These are phyloP conservation scores for Apodemus sylvaticus DNA, from an alignment of 2,113 vertebrate genomes.

Conservation along the genomic window DNA sequence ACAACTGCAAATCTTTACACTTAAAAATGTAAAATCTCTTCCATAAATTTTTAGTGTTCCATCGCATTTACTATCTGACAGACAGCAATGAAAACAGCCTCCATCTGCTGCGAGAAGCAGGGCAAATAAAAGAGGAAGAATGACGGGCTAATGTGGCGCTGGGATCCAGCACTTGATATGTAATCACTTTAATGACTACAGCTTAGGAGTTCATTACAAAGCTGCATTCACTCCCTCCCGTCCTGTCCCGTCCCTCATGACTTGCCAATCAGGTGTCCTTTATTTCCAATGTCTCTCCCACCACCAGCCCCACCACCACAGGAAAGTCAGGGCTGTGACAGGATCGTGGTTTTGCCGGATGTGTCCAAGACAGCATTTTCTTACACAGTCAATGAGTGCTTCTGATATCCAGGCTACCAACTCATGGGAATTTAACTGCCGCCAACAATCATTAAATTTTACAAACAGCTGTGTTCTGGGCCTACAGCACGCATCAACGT, in stretches of 20 bases:
- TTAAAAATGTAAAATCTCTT: not conserved
- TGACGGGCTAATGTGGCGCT: not conserved
- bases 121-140: not conserved
- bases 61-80: not conserved
- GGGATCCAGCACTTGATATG: not conserved
- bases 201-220: not conserved
- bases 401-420: slow-evolving; percentile 58
- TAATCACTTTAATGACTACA: not conserved
- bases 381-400: slow-evolving; percentile 13
- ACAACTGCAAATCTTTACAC: not conserved
- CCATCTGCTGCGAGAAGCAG: not conserved
- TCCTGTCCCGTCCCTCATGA: slow-evolving; percentile 8
- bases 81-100: not conserved
- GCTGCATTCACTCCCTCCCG: not conserved
- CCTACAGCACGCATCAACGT: slow-evolving; percentile 23
- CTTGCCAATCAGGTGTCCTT: not conserved
- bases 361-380: slow-evolving; percentile 55
- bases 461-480: slow-evolving; percentile 64
- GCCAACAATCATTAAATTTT: slow-evolving; percentile 67
- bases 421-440: slow-evolving; percentile 59
- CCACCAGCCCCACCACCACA: not conserved
- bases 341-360: slow-evolving; percentile 6
- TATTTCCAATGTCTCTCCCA: not conserved
- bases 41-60: not conserved
- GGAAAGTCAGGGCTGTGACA: slow-evolving; percentile 10